phyloP scores from a whole-genome alignment of 2,113 vertebrate genomes.

The Marcusenius ussheri region DNA sequence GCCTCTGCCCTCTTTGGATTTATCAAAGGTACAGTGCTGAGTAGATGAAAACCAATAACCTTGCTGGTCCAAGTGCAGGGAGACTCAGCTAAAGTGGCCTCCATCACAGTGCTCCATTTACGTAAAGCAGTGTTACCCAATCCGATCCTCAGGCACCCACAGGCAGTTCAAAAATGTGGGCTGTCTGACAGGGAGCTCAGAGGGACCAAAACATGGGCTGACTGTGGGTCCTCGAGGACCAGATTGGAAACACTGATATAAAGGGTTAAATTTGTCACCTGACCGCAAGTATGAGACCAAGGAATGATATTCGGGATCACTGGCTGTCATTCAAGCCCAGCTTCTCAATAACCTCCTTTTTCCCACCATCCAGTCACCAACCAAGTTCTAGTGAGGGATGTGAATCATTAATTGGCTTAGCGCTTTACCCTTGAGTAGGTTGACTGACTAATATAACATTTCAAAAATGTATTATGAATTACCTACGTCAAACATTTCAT shows the following conservation, averaged over 20 bases:
- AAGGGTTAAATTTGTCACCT: neutral
- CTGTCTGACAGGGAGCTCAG: neutral
- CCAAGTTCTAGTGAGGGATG: neutral
- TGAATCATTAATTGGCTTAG: neutral
- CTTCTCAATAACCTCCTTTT: neutral
- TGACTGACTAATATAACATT: neutral
- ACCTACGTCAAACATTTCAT: neutral
- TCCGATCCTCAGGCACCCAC: neutral
- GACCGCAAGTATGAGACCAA: neutral
- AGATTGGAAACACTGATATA: neutral
- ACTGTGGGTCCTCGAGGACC: neutral
- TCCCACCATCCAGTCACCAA: neutral
- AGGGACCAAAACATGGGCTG: neutral
- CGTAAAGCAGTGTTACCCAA: neutral
- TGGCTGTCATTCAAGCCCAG: neutral
- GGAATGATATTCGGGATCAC: neutral
- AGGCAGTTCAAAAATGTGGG: neutral
- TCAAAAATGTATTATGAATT: neutral
- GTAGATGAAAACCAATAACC: neutral
- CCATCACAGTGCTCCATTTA: neutral
- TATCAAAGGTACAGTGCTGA: neutral
- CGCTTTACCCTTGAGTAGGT: neutral
- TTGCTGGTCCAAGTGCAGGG: neutral
- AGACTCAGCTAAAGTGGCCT: neutral
- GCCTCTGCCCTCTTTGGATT: neutral